Evolutionary conservation across 2,113 vertebrate genomes (phyloP), one percentile per base, ranked within the genome.

Genomic region (Recurvirostra avosetta): DNA sequence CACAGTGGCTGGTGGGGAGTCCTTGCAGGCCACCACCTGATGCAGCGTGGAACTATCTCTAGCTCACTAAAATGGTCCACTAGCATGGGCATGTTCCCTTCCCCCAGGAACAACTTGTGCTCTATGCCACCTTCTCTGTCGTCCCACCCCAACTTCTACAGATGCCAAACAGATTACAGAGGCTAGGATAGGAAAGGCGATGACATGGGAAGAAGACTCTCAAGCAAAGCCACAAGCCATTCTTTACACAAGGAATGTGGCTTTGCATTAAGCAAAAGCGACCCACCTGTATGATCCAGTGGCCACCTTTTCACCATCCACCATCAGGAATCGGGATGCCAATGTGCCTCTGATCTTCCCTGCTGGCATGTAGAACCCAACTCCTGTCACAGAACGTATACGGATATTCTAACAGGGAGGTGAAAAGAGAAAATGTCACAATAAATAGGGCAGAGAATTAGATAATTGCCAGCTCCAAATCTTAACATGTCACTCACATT

Each of bases 251-350:
- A 65, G 76, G 49, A 63, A 85, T 5, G 29, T 36, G 68, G 30
- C 21, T 74, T 50, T 20, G 11, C 40, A 50, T 91, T 72, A 84
- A 78, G 47, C 41, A 88, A 73, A 23, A 73, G 34, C 2, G 6
- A 89, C 97, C 86, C 88, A 98, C 98, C 98, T 99, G 98, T 99
- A 99, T 8, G 99, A 99, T 55, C 99, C 99, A 29, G 99, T 99
- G 87, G 98, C 96, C 23, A 99, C 99, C 97, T 99, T 99, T 63
- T 99, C 99, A 71, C 99, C 99, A 75, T 99, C 99, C 13, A 99
- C 98, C 98, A 99, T 98, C 97, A 99, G 98, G 98, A 99, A 99
- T 79, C 98, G 99, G 22, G 98, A 98, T 65, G 98, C 97, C 89
- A 99, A 15, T 0, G 98, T 98, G 41, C 99, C 99, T 59, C 97